Conservation (phyloP, 2,888 invertebrate species). For the Adineta ricciae region DNA sequence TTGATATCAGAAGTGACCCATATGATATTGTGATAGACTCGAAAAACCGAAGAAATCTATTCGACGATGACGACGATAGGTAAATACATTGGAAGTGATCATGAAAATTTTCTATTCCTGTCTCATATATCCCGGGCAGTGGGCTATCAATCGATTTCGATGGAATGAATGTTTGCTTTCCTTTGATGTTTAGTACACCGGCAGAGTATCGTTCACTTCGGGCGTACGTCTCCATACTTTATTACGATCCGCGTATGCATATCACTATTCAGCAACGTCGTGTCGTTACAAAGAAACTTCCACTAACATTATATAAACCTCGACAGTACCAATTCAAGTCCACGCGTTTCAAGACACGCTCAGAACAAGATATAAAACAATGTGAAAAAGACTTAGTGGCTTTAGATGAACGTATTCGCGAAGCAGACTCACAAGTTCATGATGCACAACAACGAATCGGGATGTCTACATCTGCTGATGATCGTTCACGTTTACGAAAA, state of each 20-base stretch:
- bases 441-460: background rate
- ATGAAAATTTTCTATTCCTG: too few species aligned
- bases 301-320: constrained; percentile 48
- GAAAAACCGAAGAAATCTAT: background rate
- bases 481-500: background rate
- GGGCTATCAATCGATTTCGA: too few species aligned
- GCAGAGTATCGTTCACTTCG: constrained; percentile 50
- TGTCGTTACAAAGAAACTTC: constrained; percentile 48
- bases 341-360: constrained; percentile 49
- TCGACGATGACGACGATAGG: background rate
- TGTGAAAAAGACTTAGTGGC: constrained; percentile 41
- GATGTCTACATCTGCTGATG: background rate
- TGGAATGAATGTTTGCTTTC: too few species aligned
- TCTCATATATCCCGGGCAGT: too few species aligned
- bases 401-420: background rate
- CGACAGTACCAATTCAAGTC: constrained; percentile 49
- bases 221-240: constrained; percentile 50
- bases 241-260: constrained; percentile 51
- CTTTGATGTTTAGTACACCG: constrained; percentile 37
- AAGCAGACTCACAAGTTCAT: background rate
- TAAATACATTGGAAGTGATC: background rate
- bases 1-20: constrained; percentile 46
- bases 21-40: constrained; percentile 46
- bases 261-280: constrained; percentile 51
- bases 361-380: constrained; percentile 46